A percentile compares a stretch with the other conserved stretches of the same genome.
Evolutionary conservation across 1,140 invertebrate genomes (phyloP).

Genomic region (Drosophila arizonae): DNA sequence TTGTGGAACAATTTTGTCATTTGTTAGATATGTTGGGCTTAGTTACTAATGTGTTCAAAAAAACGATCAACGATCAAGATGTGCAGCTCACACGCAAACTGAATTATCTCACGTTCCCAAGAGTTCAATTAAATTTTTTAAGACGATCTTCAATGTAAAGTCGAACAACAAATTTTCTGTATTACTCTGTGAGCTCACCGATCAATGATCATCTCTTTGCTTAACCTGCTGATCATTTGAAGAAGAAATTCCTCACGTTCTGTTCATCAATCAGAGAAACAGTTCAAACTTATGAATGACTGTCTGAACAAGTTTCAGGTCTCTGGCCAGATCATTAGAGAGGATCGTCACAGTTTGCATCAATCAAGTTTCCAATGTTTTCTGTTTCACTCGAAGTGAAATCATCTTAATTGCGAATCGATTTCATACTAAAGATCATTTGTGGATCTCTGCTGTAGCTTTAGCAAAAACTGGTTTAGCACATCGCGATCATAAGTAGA

Average conservation of each 20-base stretch:
- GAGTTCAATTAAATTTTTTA: background rate
- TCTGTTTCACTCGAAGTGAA: slow-evolving; percentile 59
- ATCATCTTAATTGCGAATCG: slow-evolving; percentile 75
- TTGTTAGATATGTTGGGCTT: background rate
- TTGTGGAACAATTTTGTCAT: background rate
- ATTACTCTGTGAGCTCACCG: background rate
- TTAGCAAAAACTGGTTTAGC: slow-evolving; percentile 62
- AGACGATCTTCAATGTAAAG: background rate
- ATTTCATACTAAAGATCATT: slow-evolving; percentile 43
- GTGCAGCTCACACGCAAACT: background rate
- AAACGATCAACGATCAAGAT: slow-evolving; percentile 3
- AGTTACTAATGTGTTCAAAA: background rate
- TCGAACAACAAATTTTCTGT: background rate
- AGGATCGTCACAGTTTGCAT: slow-evolving; percentile 18
- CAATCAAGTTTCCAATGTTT: slow-evolving; percentile 13
- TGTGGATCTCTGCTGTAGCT: slow-evolving; percentile 22
- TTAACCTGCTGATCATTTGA: background rate
- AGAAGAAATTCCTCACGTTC: slow-evolving; percentile 4
- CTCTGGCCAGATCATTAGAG: slow-evolving; percentile 22
- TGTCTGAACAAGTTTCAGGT: slow-evolving; percentile 6
- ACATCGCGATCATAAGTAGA: slow-evolving; percentile 35
- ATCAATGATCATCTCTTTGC: slow-evolving; percentile 3
- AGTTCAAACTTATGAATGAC: slow-evolving; percentile 17
- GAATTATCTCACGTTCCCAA: slow-evolving; percentile 1
- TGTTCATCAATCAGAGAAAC: slow-evolving; percentile 51